phyloP scores from a whole-genome alignment of 2,888 invertebrate species.

The Platycheirus rosarum region DNA sequence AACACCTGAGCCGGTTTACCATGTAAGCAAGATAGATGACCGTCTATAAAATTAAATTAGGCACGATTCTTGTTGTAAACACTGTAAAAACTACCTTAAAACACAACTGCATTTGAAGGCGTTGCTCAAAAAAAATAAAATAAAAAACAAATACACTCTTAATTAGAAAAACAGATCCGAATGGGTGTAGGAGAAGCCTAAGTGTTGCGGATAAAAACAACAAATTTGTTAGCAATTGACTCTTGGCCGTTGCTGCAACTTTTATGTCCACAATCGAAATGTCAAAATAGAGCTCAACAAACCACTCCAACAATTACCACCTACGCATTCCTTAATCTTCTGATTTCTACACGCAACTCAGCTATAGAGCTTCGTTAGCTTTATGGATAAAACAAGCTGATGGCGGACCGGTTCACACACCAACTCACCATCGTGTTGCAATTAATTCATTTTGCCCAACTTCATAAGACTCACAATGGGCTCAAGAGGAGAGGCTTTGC shows the following conservation, averaged over 20 bases:
- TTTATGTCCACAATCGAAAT: conserved; percentile 53
- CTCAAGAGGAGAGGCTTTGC: conserved; percentile 30
- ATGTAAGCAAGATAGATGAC: too few species aligned
- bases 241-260: conserved; percentile 41
- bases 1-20: too few species aligned
- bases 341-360: conserved; percentile 62
- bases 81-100: too few species aligned
- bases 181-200: conserved; percentile 16
- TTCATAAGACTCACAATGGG: conserved; percentile 21
- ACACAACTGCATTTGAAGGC: conserved; percentile 28
- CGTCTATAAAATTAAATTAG: too few species aligned
- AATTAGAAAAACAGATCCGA: conserved; percentile 39
- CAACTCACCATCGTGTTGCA: conserved; percentile 50
- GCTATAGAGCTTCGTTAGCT: conserved; percentile 7
- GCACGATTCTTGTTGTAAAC: too few species aligned
- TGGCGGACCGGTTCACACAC: conserved; percentile 61
- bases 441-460: conserved; percentile 34
- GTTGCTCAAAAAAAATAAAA: conserved; percentile 24
- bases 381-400: conserved; percentile 39
- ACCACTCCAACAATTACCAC: conserved; percentile 59
- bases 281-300: conserved; percentile 22
- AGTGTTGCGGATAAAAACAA: conserved; percentile 25
- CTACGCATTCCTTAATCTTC: conserved; percentile 66
- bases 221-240: conserved; percentile 64
- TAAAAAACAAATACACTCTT: conserved; percentile 22